Percentiles rank a stretch among this genome's conserved stretches.
phyloP scores from a whole-genome alignment of 2,797 vertebrate genomes.

The Syngnathus rostellatus region DNA sequence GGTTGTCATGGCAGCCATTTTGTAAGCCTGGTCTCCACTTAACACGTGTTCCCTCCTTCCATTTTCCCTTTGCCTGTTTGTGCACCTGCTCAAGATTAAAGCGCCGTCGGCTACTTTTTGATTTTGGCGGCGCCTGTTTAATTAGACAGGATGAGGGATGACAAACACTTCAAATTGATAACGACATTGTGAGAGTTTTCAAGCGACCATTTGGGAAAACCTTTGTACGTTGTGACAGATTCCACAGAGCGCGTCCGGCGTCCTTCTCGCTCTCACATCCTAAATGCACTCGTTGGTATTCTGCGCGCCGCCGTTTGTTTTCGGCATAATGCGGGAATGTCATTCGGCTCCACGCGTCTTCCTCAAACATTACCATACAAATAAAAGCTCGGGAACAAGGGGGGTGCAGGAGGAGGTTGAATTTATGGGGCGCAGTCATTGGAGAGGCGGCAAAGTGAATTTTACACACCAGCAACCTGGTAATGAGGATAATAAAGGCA shows the following conservation, averaged over 20 bases:
- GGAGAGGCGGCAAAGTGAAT: slow-evolving; percentile 30
- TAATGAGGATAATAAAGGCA: slow-evolving; percentile 39
- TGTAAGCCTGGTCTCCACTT: slow-evolving; percentile 40
- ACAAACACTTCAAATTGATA: slow-evolving; percentile 12
- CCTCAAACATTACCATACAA: slow-evolving; percentile 60
- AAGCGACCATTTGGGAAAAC: not conserved
- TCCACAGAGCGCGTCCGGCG: slow-evolving; percentile 22
- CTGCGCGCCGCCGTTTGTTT: slow-evolving; percentile 25
- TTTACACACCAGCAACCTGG: slow-evolving; percentile 21
- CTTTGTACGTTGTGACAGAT: slow-evolving; percentile 11
- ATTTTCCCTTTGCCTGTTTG: slow-evolving; percentile 29
- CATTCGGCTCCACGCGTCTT: slow-evolving; percentile 54
- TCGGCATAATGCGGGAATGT: slow-evolving; percentile 49
- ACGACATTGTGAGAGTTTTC: not conserved
- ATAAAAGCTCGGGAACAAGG: slow-evolving; percentile 26
- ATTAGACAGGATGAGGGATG: slow-evolving; percentile 24
- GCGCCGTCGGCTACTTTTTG: slow-evolving; percentile 41
- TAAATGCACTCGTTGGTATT: slow-evolving; percentile 61
- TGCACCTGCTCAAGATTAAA: slow-evolving; percentile 66
- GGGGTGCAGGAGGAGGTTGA: slow-evolving; percentile 37
- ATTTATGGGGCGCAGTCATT: slow-evolving; percentile 43
- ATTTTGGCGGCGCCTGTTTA: slow-evolving; percentile 32
- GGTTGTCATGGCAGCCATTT: slow-evolving; percentile 55
- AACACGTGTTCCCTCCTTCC: slow-evolving; percentile 39
- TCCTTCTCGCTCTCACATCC: slow-evolving; percentile 39